Base-by-base conservation (phyloP, 2,888 invertebrate genomes). In the Pandemis corylana region DNA sequence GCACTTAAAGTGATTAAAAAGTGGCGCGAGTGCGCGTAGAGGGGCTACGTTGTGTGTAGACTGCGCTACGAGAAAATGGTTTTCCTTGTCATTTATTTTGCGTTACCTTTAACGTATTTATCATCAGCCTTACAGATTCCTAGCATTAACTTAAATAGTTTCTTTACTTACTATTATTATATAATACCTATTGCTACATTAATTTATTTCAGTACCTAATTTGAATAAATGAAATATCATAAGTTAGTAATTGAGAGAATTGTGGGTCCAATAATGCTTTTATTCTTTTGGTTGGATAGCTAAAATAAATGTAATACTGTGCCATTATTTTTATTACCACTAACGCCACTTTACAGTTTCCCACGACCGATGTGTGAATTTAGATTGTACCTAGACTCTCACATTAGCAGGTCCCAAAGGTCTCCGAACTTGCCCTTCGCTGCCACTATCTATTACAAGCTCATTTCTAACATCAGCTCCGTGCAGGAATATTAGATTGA, bases 1-100 rank as follows among this genome's bases (percentile, higher is more conserved):
- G 90, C 93, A 93, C 93, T 93, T 92, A 90, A 88, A 89, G 85
- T 89, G 92, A 93, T 93, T 93, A 93, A 91, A 92, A 90, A 89
- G 84, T 88, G 83, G 84, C 85, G 86, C 82, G 84, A 81, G 80
- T 78, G 80, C 78, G 79, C 78, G 79, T 78, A 80, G 82, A 77
- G 82, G 81, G 76, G 75, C 78, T 83, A 71, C 72, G 75, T 51
- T 77, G 81, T 80, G 82, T 80, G 85, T 82, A 82, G 82, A 81
- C 78, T 51, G 79, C 76, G 81, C 84, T 84, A 85, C 85, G 84
- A 76, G 81, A 81, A 81, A 80, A 62, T 66, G 15, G 62, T 51
- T 20, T 56, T 42, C 41, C 4, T 51, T 65, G 20, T 42, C 53
- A 59, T 76, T 66, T 62, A 65, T 63, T 72, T 76, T 63, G 42